These are phyloP conservation scores for Brachyrhaphis roseni DNA, from an alignment of 2,797 vertebrate species.

Conservation along the genomic window DNA sequence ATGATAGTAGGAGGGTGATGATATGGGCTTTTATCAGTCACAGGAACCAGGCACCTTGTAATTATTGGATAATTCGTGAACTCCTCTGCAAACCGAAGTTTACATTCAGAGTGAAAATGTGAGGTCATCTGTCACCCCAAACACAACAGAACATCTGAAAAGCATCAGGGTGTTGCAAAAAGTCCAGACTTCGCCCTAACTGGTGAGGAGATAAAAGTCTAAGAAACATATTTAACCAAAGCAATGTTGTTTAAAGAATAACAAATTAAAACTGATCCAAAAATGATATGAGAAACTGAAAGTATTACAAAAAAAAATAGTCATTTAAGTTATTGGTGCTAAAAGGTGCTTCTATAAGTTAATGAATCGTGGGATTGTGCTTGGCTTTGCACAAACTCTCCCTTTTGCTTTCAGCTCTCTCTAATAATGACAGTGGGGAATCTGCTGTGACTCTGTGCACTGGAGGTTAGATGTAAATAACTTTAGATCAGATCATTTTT, in stretches of 20 bases:
- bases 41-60: neutral
- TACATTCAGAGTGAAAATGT: neutral
- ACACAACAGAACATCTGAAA: neutral
- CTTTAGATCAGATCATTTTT: neutral
- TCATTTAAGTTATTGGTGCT: neutral
- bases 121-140: neutral
- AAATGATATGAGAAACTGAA: neutral
- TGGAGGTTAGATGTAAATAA: neutral
- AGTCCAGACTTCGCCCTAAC: neutral
- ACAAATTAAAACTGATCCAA: neutral
- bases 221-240: neutral
- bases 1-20: neutral
- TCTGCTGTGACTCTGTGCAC: neutral
- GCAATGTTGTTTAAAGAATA: neutral
- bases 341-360: conserved; percentile 1
- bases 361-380: neutral
- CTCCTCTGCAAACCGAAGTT: neutral
- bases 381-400: neutral
- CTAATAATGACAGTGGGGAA: neutral
- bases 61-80: neutral
- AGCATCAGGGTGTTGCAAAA: neutral
- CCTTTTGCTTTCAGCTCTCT: neutral
- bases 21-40: neutral
- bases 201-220: neutral
- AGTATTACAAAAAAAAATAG: neutral